Percentiles rank a stretch among this genome's conserved stretches.
Conservation (phyloP, 2,797 vertebrate species). For the Myotis myotis region DNA sequence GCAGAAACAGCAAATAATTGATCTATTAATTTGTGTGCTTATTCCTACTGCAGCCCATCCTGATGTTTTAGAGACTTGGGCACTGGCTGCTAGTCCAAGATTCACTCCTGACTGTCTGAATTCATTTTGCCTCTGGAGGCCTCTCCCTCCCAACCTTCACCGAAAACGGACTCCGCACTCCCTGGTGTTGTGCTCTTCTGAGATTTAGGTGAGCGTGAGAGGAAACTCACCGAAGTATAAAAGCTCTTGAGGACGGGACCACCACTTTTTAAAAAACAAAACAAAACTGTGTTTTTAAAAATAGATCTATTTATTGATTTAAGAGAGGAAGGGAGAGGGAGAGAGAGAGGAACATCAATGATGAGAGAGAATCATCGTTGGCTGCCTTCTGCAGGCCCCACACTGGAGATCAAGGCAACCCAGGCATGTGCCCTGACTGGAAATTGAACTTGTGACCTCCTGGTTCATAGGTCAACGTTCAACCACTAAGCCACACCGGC, state of each 20-base stretch:
- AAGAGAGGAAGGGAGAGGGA: no score
- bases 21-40: background rate
- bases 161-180: background rate
- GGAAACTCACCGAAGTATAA: background rate
- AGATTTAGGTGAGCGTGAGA: background rate
- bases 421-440: no score
- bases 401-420: no score
- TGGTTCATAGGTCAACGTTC: no score
- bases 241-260: background rate
- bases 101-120: background rate
- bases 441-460: no score
- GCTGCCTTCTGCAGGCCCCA: no score
- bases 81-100: background rate
- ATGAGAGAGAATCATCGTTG: no score
- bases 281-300: no score
- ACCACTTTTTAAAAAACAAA: no score
- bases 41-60: background rate
- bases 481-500: no score
- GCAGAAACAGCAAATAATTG: background rate
- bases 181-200: background rate
- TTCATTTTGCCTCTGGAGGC: background rate
- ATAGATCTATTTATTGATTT: no score
- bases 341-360: no score
- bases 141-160: background rate
- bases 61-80: background rate